Evolutionary conservation across 2,888 invertebrate genomes (phyloP).

Genomic region (Julus scandinavius): DNA sequence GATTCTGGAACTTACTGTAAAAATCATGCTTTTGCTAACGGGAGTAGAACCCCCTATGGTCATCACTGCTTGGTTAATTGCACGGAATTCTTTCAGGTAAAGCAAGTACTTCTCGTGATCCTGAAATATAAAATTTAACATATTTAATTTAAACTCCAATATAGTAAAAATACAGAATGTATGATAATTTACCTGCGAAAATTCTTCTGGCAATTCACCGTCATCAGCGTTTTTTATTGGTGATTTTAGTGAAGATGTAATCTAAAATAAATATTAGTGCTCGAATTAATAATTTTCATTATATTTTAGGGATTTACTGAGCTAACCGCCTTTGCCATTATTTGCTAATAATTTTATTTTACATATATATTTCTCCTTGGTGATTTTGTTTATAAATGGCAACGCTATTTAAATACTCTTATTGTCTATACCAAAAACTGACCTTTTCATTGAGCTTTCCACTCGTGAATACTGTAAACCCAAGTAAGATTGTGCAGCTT

Average conservation of each 20-base stretch:
- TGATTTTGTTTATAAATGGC: too few species aligned
- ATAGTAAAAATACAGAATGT: not conserved
- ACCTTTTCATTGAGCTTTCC: too few species aligned
- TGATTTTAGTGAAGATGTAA: not conserved
- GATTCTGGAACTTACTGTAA: not conserved
- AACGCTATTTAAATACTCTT: too few species aligned
- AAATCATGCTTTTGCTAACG: not conserved
- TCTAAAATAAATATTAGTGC: not conserved
- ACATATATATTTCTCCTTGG: too few species aligned
- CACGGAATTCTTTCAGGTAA: not conserved
- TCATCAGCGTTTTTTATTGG: not conserved
- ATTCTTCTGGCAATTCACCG: not conserved
- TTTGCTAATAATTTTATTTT: too few species aligned
- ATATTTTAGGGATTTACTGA: too few species aligned
- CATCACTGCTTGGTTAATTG: not conserved
- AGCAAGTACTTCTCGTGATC: not conserved
- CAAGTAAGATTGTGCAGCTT: too few species aligned
- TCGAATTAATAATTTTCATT: too few species aligned
- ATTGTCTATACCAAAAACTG: too few species aligned
- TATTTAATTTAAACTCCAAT: too few species aligned
- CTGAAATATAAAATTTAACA: not conserved
- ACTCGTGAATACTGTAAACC: too few species aligned
- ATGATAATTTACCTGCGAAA: not conserved
- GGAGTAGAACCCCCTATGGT: not conserved
- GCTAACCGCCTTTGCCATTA: too few species aligned